phyloP scores from a whole-genome alignment of 2,797 vertebrate genomes.

The Brachyalestes nurse region DNA sequence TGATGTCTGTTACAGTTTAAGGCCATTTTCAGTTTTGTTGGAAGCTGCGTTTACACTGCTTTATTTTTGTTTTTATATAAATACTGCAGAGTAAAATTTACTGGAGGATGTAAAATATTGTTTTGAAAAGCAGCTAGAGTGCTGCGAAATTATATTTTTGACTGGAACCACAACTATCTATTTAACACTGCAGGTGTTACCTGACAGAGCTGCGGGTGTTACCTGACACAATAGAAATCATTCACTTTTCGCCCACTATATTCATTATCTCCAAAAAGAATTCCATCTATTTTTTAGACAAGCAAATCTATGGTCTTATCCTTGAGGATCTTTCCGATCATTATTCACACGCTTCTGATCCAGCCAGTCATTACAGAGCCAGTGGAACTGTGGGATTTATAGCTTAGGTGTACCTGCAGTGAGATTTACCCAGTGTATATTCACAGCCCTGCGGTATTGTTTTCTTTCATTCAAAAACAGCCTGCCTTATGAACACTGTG shows the following conservation, averaged over 20 bases:
- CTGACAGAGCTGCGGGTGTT: not conserved
- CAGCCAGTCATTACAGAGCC: slow-evolving; percentile 43
- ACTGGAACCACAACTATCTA: not conserved
- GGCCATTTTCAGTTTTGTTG: no score
- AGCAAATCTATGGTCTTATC: slow-evolving; percentile 39
- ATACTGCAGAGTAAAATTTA: no score
- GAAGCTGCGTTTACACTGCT: no score
- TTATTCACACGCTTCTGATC: slow-evolving; percentile 38
- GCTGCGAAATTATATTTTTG: not conserved
- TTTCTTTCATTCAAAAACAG: slow-evolving; percentile 57
- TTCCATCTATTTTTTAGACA: slow-evolving; percentile 31
- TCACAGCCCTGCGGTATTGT: slow-evolving; percentile 63
- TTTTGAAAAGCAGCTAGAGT: no score
- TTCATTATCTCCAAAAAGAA: slow-evolving; percentile 21
- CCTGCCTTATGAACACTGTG: slow-evolving; percentile 26
- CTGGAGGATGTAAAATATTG: not conserved
- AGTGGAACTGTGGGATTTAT: slow-evolving; percentile 57
- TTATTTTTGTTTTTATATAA: no score
- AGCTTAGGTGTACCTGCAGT: slow-evolving; percentile 32
- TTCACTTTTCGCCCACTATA: slow-evolving; percentile 7
- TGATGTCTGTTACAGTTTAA: no score
- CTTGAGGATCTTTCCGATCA: slow-evolving; percentile 44
- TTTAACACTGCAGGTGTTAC: not conserved
- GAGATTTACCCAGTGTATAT: slow-evolving; percentile 52
- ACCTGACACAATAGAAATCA: slow-evolving; percentile 7